Base-by-base conservation (phyloP, 2,113 vertebrate genomes). In the Cichladusa arquata region DNA sequence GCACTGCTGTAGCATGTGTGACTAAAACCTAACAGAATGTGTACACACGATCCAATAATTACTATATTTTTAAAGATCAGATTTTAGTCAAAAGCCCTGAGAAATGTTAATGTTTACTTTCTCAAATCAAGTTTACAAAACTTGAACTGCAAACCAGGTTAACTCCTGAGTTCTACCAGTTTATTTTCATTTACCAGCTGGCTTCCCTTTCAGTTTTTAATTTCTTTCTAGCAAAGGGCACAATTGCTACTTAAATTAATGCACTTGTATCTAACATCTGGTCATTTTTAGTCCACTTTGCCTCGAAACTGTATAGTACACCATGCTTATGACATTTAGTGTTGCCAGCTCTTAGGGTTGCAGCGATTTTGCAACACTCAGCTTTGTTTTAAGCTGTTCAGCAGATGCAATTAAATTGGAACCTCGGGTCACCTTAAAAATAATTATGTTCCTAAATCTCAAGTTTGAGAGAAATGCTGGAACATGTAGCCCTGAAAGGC, bases 371-470 rank as follows among this genome's bases (percentile, higher is more conserved):
- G 66, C 74, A 88, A 91, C 38, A 40, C 34, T 88, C 62, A 26
- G n/a, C 78, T 84, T 92, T 91, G 85, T 81, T 93, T 96, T 78
- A 67, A 92, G 44, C 28, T 81, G 76, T 83, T 86, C 76, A 69
- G 65, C 48, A 94, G 72, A 86, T 78, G 69, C 25, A 56, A 92
- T 84, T 92, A 83, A 77, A 86, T 38, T 54, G 16, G 60, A 86
- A 81, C 85, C 44, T 87, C 54, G 25, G 70, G 29, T 73, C 69
- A 53, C 56, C 70, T 76, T 88, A 74, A 83, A 94, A 96, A 73
- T 74, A 79, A 76, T 88, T 76, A n/a, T 3, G 2, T 86, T 81
- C 80, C 58, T 87, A 79, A 74, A 76, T 53, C 42, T 89, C 33
- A 58, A 12, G 6, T 72, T 61, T 72, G 58, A 82, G 61, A 79